A percentile compares a stretch with the other conserved stretches of the same genome.
These are phyloP conservation scores for Crypturellus tataupa DNA, from an alignment of 2,797 vertebrate genomes.

Conservation along the genomic window DNA sequence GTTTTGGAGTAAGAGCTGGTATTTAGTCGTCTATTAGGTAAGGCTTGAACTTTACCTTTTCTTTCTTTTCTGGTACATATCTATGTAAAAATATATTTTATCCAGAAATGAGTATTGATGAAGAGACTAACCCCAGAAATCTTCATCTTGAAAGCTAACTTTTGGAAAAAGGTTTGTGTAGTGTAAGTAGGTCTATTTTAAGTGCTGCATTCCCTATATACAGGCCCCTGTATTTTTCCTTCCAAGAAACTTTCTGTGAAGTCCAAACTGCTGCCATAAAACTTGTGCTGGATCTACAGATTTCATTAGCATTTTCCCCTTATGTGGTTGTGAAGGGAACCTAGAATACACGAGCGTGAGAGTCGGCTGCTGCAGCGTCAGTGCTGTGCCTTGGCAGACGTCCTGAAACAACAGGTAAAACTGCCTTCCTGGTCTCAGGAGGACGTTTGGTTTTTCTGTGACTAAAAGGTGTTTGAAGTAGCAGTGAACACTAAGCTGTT, in stretches of 20 bases:
- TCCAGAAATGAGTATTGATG: neutral
- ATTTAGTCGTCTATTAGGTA: slow-evolving; percentile 13
- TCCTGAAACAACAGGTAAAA: neutral
- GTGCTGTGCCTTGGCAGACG: neutral
- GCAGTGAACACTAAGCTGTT: neutral
- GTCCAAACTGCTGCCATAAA: neutral
- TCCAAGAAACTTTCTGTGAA: neutral
- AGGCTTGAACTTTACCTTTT: neutral
- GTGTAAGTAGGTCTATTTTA: neutral
- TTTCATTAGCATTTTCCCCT: neutral
- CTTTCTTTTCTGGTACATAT: neutral
- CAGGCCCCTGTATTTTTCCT: neutral
- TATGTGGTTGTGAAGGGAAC: neutral
- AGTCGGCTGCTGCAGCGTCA: neutral
- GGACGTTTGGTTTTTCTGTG: neutral
- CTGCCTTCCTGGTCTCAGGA: neutral
- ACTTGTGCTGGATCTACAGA: neutral
- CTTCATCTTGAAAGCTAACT: neutral
- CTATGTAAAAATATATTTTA: neutral
- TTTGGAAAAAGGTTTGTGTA: neutral
- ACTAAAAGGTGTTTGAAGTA: neutral
- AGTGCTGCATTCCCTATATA: neutral
- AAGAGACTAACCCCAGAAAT: neutral
- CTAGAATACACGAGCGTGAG: neutral
- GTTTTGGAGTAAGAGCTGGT: slow-evolving; percentile 7